phyloP scores from a whole-genome alignment of 2,888 invertebrate species.

The Rhorus exstirpatorius region DNA sequence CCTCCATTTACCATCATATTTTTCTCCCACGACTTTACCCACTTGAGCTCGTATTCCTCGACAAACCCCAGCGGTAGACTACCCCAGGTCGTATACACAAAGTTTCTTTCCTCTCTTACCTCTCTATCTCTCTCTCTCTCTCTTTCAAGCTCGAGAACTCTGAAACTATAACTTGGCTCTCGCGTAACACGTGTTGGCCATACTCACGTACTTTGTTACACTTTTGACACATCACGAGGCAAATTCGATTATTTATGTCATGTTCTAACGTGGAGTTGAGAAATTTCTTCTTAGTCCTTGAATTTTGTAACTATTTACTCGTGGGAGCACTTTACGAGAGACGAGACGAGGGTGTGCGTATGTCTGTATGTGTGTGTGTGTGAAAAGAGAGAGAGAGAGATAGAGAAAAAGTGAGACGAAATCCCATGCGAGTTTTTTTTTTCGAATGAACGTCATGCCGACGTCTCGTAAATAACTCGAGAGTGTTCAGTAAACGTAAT shows the following conservation, averaged over 20 bases:
- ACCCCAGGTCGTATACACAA: constrained; percentile 14
- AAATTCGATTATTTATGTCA: constrained; percentile 70
- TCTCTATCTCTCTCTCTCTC: constrained; percentile 53
- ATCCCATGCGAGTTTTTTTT: constrained; percentile 47
- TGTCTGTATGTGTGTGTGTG: neutral
- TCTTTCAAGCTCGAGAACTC: constrained; percentile 26
- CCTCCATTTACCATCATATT: constrained; percentile 23
- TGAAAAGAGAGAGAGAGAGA: constrained; percentile 14
- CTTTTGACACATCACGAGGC: constrained; percentile 61
- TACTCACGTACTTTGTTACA: constrained; percentile 69
- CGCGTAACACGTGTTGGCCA: constrained; percentile 65
- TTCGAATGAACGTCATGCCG: constrained; percentile 61
- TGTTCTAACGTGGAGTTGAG: constrained; percentile 47
- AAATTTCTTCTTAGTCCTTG: constrained; percentile 54
- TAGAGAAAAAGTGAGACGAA: neutral
- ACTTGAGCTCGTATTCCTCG: constrained; percentile 16
- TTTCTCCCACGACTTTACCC: neutral
- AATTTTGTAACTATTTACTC: constrained; percentile 65
- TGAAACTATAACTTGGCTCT: constrained; percentile 36
- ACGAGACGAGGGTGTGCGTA: constrained; percentile 30
- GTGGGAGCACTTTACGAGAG: constrained; percentile 56
- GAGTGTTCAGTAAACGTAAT: constrained; percentile 68
- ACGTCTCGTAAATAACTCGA: constrained; percentile 71
- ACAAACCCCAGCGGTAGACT: constrained; percentile 5
- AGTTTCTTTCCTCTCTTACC: constrained; percentile 43